These are phyloP conservation scores for Pocillopora damicornis DNA, from an alignment of 64 coral and sea anemone genomes.

Conservation along the genomic window DNA sequence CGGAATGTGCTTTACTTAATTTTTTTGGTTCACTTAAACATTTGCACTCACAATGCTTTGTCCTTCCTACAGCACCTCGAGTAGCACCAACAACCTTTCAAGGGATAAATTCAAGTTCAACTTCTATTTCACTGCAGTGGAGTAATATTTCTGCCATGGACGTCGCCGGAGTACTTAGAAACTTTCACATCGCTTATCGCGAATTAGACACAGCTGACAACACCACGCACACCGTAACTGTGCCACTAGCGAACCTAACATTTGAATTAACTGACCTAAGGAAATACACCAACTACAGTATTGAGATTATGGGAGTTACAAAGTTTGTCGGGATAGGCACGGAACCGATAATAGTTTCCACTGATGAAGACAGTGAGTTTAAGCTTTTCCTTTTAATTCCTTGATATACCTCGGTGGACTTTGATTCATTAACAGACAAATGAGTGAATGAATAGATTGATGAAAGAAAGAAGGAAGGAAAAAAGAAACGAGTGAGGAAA, in stretches of 20 bases:
- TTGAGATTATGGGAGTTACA: slow-evolving; percentile 36
- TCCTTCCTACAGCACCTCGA: slow-evolving; percentile 26
- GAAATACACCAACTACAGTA: slow-evolving; percentile 51
- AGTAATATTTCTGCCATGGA: background rate
- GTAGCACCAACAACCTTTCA: slow-evolving; percentile 16
- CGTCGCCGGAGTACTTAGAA: slow-evolving; percentile 37
- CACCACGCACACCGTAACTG: background rate
- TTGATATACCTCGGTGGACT: no score
- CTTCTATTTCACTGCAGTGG: slow-evolving; percentile 38
- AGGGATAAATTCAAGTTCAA: slow-evolving; percentile 47
- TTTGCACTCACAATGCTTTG: background rate
- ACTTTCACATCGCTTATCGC: slow-evolving; percentile 32
- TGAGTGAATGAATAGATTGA: no score
- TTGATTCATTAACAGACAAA: background rate
- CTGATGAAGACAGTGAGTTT: slow-evolving; percentile 51
- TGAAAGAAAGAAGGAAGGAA: no score
- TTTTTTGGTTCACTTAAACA: background rate
- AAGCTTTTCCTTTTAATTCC: background rate
- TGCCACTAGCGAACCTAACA: slow-evolving; percentile 11
- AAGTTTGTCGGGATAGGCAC: slow-evolving; percentile 20
- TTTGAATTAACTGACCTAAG: slow-evolving; percentile 21
- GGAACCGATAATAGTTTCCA: slow-evolving; percentile 2
- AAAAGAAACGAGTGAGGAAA: no score
- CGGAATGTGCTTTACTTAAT: background rate
- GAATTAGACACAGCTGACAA: slow-evolving; percentile 25